These are phyloP conservation scores for Cataglyphis hispanica DNA, from an alignment of 1,140 invertebrate species.

Conservation along the genomic window DNA sequence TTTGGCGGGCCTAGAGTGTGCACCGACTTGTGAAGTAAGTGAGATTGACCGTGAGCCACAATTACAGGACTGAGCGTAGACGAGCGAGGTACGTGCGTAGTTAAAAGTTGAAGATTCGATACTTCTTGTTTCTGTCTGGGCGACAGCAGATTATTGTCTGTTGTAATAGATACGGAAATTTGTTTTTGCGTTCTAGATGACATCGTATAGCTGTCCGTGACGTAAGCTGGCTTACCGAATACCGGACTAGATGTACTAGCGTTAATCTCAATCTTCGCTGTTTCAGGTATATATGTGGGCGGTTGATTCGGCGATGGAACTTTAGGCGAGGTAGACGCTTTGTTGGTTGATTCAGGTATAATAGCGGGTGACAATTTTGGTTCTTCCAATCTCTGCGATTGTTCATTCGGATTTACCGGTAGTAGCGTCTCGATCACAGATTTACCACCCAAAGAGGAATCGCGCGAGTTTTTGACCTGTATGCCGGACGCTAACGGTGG, in stretches of 20 bases:
- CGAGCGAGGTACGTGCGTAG: constrained; percentile 80
- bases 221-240: constrained; percentile 75
- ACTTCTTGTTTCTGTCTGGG: constrained; percentile 82
- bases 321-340: constrained; percentile 84
- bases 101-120: constrained; percentile 79
- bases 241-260: constrained; percentile 80
- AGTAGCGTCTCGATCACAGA: constrained; percentile 84
- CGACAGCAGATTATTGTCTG: constrained; percentile 76
- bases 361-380: constrained; percentile 83
- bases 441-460: constrained; percentile 74
- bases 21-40: constrained; percentile 79
- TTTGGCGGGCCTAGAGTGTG: constrained; percentile 73
- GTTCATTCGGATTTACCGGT: constrained; percentile 79
- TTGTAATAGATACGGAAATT: constrained; percentile 56
- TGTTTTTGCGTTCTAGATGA: constrained; percentile 78
- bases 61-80: constrained; percentile 87
- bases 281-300: constrained; percentile 85
- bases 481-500: constrained; percentile 77
- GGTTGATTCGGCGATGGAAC: constrained; percentile 85
- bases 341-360: constrained; percentile 82
- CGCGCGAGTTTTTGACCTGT: constrained; percentile 78
- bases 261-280: constrained; percentile 84
- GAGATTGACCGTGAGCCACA: constrained; percentile 82
- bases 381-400: constrained; percentile 79
- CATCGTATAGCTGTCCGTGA: constrained; percentile 71